Percentiles rank a stretch among this genome's conserved stretches.
Conservation (phyloP, 2,113 vertebrate genomes). For the Pipra filicauda region DNA sequence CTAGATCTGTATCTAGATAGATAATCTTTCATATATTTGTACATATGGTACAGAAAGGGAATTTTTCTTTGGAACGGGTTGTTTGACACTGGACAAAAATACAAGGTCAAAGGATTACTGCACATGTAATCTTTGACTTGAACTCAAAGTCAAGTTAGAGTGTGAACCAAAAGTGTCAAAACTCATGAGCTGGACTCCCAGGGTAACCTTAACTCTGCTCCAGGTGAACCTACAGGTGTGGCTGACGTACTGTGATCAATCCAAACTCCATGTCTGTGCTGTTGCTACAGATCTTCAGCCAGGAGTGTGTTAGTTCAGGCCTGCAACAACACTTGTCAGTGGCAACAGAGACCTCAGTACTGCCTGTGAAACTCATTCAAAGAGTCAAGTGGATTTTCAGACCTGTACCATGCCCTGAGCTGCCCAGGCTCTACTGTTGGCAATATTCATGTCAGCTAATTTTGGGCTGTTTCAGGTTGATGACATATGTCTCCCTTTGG, state of each 20-base stretch:
- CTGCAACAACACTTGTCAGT: not conserved
- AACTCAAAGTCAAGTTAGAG: not conserved
- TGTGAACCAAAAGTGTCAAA: not conserved
- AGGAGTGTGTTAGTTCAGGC: not conserved
- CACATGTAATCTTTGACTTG: not conserved
- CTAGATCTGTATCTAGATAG: not conserved
- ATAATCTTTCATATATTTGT: not conserved
- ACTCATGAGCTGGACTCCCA: not conserved
- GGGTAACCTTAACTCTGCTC: not conserved
- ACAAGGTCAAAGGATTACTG: not conserved
- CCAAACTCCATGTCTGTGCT: not conserved
- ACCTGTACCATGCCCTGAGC: not conserved
- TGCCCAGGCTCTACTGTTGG: not conserved
- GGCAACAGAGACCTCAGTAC: not conserved
- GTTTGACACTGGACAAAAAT: not conserved
- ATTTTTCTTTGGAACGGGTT: not conserved
- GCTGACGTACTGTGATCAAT: rapidly evolving
- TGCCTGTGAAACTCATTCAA: not conserved
- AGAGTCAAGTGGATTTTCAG: not conserved
- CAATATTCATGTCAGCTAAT: not conserved
- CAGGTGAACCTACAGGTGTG: not conserved
- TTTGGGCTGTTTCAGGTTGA: not conserved
- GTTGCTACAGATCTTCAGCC: not conserved
- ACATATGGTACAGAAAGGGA: not conserved
- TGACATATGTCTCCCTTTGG: not conserved